Percentiles rank a stretch among this genome's conserved stretches.
Evolutionary conservation across 2,113 vertebrate species (phyloP).

Genomic region (Pomatorhinus ruficollis): DNA sequence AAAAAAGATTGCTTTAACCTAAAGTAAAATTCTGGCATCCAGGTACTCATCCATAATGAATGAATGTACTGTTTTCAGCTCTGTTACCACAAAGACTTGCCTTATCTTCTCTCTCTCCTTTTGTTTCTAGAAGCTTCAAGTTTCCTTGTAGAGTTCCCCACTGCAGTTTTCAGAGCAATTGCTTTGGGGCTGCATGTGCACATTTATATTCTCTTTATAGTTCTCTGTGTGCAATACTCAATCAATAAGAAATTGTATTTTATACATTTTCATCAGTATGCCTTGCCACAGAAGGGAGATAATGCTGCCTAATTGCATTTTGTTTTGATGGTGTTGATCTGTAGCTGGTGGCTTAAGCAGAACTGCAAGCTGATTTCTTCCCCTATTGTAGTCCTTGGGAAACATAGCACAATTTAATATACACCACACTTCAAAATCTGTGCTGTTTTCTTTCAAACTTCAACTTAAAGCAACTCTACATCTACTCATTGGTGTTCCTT

Average conservation of each 20-base stretch:
- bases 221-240: not conserved
- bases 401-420: not conserved
- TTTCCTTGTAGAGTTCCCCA: not conserved
- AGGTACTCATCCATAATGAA: not conserved
- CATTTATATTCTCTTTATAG: not conserved
- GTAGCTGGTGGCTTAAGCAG: not conserved
- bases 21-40: not conserved
- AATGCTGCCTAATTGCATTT: not conserved
- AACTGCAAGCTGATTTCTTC: not conserved
- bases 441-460: not conserved
- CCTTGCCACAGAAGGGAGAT: not conserved
- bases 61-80: not conserved
- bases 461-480: not conserved
- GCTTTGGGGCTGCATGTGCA: accelerated
- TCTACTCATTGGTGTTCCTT: not conserved
- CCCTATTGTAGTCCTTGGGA: not conserved
- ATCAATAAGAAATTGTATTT: not conserved
- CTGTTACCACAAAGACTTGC: not conserved
- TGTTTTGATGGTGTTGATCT: not conserved
- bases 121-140: not conserved
- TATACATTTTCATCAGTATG: not conserved
- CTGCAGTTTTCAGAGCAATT: not conserved
- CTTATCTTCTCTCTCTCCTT: not conserved
- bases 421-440: not conserved
- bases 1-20: not conserved